Evolutionary conservation across 2,797 vertebrate species (phyloP), one percentile per base, ranked within the genome.

Genomic region (Gymnoscopelus braueri): DNA sequence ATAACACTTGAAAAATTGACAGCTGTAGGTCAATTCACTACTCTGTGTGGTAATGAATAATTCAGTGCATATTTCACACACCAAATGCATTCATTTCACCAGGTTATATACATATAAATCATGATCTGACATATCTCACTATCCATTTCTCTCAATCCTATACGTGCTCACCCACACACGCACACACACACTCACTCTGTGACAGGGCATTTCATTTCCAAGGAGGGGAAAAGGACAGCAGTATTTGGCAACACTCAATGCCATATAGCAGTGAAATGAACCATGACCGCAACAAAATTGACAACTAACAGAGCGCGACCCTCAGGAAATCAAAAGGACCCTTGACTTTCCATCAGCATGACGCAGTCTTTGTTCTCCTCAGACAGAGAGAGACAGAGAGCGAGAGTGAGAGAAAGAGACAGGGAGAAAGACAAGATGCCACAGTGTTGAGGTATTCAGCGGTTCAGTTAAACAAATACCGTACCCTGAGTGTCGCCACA

Each of bases 401-500:
- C 24, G 12, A 63, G 60, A 63, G 60, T 9, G 47, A 63, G n/a
- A 59, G 50, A 78, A 58, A 63, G 15, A 58, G 47, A 63, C 15
- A 55, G 63, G 49, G 51, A 65, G 2, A 63, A 14, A 72, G 26
- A 32, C 23, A 67, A 63, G 77, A n/a, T 63, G 14, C 35, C 53
- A 77, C 72, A 82, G 51, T 53, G 67, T 60, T 26, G 63, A 73
- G 64, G 53, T 81, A 79, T 79, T 77, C 58, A 69, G 69, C 62
- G 19, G 64, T 35, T 13, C 64, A 65, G 69, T 79, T 77, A 26
- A 85, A 65, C 4, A 60, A 83, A 85, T 88, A 83, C 83, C 82
- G 90, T 87, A 88, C 84, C 90, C 80, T 57, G 49, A 73, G 74
- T 75, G 84, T 86, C 83, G 82, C 61, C 82, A 65, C 82, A 80